Evolutionary conservation across 2,113 vertebrate genomes (phyloP).

Genomic region (Seriola quinqueradiata): DNA sequence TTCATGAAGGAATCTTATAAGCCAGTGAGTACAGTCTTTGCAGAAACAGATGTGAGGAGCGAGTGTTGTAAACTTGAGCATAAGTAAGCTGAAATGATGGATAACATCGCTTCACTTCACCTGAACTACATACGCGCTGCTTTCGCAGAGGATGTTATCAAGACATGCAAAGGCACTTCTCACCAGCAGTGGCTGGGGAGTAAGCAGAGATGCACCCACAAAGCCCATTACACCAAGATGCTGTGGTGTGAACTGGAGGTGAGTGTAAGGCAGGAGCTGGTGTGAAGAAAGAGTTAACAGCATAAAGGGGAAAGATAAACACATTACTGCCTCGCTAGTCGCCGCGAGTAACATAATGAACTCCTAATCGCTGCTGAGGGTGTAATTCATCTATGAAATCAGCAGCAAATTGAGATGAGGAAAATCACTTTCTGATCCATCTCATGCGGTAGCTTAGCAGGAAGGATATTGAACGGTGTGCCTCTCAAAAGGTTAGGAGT

Average conservation of each 20-base stretch:
- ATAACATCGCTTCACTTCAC: constrained; percentile 3
- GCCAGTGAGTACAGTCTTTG: background rate
- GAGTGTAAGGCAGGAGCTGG: constrained; percentile 38
- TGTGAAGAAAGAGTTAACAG: constrained; percentile 77
- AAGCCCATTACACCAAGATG: constrained; percentile 48
- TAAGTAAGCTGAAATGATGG: constrained; percentile 26
- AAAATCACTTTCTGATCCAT: constrained; percentile 83
- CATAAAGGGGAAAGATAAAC: constrained; percentile 81
- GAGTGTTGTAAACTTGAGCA: background rate
- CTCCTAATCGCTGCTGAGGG: constrained; percentile 84
- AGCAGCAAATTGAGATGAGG: constrained; percentile 83
- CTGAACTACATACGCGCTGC: constrained; percentile 39
- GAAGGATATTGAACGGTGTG: constrained; percentile 75
- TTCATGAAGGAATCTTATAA: background rate
- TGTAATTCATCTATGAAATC: constrained; percentile 85
- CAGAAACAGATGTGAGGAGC: constrained; percentile 12
- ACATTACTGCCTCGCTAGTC: constrained; percentile 80
- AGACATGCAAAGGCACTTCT: constrained; percentile 65
- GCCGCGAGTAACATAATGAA: constrained; percentile 81
- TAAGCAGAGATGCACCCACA: constrained; percentile 32
- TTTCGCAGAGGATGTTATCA: constrained; percentile 27
- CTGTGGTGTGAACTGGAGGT: constrained; percentile 44
- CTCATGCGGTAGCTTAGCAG: constrained; percentile 70
- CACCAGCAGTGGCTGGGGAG: constrained; percentile 47
- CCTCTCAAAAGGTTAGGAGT: constrained; percentile 80